Base-by-base conservation (phyloP, 2,113 vertebrate genomes). In the Dipodomys ordii region DNA sequence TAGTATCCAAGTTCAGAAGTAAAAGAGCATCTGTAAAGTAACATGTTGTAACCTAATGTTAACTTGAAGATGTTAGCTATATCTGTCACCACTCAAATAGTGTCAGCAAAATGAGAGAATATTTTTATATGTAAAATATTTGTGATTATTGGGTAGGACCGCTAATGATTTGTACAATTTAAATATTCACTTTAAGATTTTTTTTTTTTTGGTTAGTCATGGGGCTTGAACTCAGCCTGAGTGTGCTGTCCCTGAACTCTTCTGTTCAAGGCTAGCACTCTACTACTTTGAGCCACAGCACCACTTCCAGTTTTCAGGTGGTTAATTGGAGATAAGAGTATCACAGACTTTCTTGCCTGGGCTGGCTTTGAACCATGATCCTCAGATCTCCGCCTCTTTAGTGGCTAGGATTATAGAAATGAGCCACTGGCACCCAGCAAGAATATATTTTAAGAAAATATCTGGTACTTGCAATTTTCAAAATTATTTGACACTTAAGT, bases 401-500 rank as follows among this genome's bases (percentile, higher is more conserved):
- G 9, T 53, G 12, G 49, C 49, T 53, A 53, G 49, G 49, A 53
- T 53, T 53, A 53, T 13, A 53, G 49, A 53, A 11, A 13, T 53
- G 49, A 53, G 49, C 49, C 49, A 53, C 49, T 13, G 12, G 49
- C 49, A 53, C 49, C 49, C 12, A 13, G 49, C 49, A 53, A 53
- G 49, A 53, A 53, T 69, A 91, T 20, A 91, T 20, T 77, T 35
- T 78, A 93, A 62, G 49, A 49, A 85, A 81, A 77, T 83, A 67
- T 53, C 71, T 73, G 60, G 19, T 69, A 90, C 16, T 91, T 93
- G n/a, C 32, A 69, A 23, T 68, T 88, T 86, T 74, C 72, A 91
- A 71, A 65, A 86, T 91, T 71, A 80, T 81, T 95, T 88, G 27
- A 44, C 23, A 68, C 68, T 39, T 39, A n/a, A 78, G 25, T 76